Conservation (phyloP, 2,113 vertebrate genomes). For the Sinocyclocheilus anophthalmus region DNA sequence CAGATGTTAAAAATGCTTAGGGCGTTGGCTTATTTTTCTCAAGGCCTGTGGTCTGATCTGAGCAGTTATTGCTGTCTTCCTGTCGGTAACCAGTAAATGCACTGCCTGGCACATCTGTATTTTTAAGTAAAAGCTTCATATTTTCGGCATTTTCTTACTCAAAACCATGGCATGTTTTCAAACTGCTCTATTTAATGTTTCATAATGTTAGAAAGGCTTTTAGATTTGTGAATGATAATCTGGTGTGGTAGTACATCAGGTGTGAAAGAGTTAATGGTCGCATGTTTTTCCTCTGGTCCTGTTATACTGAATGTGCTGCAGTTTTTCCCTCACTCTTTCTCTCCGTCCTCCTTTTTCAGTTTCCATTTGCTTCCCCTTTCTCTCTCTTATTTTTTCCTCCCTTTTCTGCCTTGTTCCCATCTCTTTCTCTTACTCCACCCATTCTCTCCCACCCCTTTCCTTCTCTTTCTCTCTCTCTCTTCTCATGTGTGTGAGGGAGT, state of each 20-base stretch:
- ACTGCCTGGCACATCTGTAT: not conserved
- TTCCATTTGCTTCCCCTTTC: not conserved
- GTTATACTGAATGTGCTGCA: not conserved
- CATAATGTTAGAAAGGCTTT: not conserved
- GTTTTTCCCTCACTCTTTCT: not conserved
- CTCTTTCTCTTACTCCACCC: slow-evolving; percentile 49
- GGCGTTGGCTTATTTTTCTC: slow-evolving; percentile 13
- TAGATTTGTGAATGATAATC: not conserved
- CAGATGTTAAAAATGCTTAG: not conserved
- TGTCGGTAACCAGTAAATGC: not conserved
- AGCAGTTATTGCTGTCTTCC: not conserved
- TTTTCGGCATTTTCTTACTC: not conserved
- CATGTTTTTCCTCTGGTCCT: not conserved
- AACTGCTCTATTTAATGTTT: not conserved
- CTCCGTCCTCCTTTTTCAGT: not conserved
- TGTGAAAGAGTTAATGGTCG: not conserved
- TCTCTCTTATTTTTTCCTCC: not conserved
- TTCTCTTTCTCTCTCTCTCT: slow-evolving; percentile 40
- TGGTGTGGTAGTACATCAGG: not conserved
- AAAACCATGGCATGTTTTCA: not conserved
- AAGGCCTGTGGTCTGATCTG: slow-evolving; percentile 9
- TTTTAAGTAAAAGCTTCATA: not conserved
- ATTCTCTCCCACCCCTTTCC: slow-evolving; percentile 57
- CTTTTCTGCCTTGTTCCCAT: not conserved
- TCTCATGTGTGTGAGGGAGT: slow-evolving; percentile 38